A percentile compares a stretch with the other conserved stretches of the same genome.
Conservation (phyloP, 2,113 vertebrate species). For the Sinocyclocheilus grahami region DNA sequence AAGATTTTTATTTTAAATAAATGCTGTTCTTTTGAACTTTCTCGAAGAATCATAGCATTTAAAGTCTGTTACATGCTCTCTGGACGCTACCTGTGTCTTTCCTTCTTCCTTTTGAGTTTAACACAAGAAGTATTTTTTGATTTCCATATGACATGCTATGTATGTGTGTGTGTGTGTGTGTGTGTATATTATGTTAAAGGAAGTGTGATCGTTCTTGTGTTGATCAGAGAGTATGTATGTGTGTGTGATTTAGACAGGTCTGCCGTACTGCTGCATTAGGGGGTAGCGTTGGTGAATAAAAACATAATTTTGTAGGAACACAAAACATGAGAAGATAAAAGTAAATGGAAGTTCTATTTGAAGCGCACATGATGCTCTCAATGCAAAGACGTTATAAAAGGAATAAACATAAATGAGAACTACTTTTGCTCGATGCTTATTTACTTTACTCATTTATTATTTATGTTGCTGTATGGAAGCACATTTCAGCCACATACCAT, state of each 20-base stretch:
- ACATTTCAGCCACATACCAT: not conserved
- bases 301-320: conserved; percentile 49
- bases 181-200: not conserved
- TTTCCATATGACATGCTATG: not conserved
- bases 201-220: conserved; percentile 16
- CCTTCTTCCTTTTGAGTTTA: conserved; percentile 29
- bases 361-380: conserved; percentile 47
- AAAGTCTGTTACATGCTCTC: conserved; percentile 20
- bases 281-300: conserved; percentile 46
- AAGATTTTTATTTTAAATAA: too few species aligned
- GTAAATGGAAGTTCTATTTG: conserved; percentile 18
- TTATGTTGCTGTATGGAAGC: not conserved
- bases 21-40: too few species aligned
- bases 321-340: conserved; percentile 1
- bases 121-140: conserved; percentile 43
- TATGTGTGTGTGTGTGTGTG: not conserved
- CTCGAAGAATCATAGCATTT: conserved; percentile 32
- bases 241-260: conserved; percentile 51
- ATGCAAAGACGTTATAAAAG: conserved; percentile 54
- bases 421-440: conserved; percentile 6
- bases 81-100: not conserved
- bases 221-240: conserved; percentile 1
- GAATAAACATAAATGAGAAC: conserved; percentile 18
- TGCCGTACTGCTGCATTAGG: conserved; percentile 45
- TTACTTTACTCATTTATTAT: not conserved